Evolutionary conservation across 1,140 invertebrate species (phyloP).

Genomic region (Neuroterus valhalla): DNA sequence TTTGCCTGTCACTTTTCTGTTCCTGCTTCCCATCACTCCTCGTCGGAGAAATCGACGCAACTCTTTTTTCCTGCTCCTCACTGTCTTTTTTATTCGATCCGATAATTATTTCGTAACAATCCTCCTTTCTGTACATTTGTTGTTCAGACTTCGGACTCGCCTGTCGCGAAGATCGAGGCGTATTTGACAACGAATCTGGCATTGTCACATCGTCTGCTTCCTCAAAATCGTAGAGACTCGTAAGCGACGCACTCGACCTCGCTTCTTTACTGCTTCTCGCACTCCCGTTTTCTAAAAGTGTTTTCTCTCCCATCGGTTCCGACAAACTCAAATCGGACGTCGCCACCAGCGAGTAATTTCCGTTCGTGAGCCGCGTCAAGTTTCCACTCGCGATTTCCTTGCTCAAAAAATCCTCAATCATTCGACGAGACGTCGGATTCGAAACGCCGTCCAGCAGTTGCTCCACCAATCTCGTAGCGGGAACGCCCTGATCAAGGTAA

Average conservation of each 20-base stretch:
- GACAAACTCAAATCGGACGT: conserved; percentile 6
- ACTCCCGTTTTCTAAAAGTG: background rate
- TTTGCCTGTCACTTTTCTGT: conserved; percentile 48
- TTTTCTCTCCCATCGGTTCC: background rate
- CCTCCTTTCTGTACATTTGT: conserved; percentile 52
- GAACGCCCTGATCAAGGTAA: conserved; percentile 82
- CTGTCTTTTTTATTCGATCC: conserved; percentile 42
- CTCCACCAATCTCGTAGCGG: conserved; percentile 79
- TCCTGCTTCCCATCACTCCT: conserved; percentile 46
- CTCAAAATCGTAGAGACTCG: conserved; percentile 64
- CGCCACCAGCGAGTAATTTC: conserved; percentile 77
- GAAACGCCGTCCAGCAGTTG: conserved; percentile 79
- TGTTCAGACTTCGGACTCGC: conserved; percentile 48
- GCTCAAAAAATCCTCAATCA: conserved; percentile 80
- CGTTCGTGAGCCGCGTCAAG: conserved; percentile 80
- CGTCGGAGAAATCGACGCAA: conserved; percentile 13
- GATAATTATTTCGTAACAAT: conserved; percentile 60
- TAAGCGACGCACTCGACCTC: conserved; percentile 6
- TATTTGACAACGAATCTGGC: conserved; percentile 57
- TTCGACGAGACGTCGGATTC: conserved; percentile 79
- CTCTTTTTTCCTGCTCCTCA: conserved; percentile 36
- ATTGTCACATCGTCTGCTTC: conserved; percentile 57
- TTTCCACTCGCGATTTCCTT: conserved; percentile 81
- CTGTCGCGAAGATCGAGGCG: conserved; percentile 53
- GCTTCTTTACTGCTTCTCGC: background rate